phyloP scores from a whole-genome alignment of 2,888 invertebrate species.

The Polydrusus pterygomalis region DNA sequence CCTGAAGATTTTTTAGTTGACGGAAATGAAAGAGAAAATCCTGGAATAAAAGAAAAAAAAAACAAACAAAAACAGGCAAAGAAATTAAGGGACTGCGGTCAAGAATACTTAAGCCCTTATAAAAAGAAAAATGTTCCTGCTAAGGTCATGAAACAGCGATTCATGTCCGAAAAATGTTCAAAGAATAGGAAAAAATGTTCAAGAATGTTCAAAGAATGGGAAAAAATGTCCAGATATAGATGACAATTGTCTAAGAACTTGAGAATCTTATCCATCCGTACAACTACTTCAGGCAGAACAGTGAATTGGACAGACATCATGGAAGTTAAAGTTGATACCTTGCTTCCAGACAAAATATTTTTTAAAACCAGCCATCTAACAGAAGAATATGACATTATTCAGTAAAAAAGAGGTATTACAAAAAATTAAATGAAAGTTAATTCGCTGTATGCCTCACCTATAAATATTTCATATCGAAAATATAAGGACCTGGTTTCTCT shows the following conservation, averaged over 20 bases:
- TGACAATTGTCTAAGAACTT: conserved; percentile 38
- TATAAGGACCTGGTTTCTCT: conserved; percentile 27
- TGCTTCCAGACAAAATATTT: conserved; percentile 36
- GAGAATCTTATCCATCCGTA: conserved; percentile 23
- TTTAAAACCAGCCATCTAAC: conserved; percentile 33
- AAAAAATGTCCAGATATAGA: conserved; percentile 39
- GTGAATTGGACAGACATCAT: conserved; percentile 13
- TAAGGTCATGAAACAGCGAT: conserved; percentile 33
- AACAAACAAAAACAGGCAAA: conserved; percentile 43
- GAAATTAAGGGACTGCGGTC: conserved; percentile 38
- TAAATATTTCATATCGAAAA: conserved; percentile 25
- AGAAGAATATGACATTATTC: conserved; percentile 29
- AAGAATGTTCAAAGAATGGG: no score
- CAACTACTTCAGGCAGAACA: conserved; percentile 9
- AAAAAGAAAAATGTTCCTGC: conserved; percentile 43
- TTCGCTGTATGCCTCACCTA: conserved; percentile 25
- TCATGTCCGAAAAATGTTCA: conserved; percentile 31
- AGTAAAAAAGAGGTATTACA: conserved; percentile 23
- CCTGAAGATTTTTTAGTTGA: conserved; percentile 28
- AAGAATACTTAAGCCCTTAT: conserved; percentile 41
- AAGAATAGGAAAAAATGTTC: no score
- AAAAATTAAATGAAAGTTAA: conserved; percentile 29
- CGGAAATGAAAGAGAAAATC: conserved; percentile 11
- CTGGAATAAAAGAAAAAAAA: conserved; percentile 8
- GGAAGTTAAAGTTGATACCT: conserved; percentile 30